These are phyloP conservation scores for Andrena bicolor DNA, from an alignment of 2,888 invertebrate genomes.

Conservation along the genomic window DNA sequence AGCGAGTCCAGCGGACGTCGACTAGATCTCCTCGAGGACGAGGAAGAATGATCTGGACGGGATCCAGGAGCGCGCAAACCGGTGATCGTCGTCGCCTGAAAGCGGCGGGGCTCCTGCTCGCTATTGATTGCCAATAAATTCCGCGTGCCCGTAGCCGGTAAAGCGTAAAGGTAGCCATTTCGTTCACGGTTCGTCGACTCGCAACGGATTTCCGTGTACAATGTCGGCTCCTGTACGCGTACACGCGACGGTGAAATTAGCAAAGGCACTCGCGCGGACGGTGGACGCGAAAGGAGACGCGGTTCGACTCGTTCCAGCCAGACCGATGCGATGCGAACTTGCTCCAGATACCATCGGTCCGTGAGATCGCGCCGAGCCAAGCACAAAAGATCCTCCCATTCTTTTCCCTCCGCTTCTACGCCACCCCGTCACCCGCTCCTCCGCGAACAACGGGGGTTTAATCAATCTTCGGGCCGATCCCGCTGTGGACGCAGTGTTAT, in stretches of 20 bases:
- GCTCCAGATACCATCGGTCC: conserved; percentile 52
- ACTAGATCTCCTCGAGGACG: no score
- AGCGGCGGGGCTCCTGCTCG: conserved; percentile 49
- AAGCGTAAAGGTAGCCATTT: conserved; percentile 80
- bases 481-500: conserved; percentile 30
- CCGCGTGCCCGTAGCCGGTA: conserved; percentile 71
- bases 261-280: conserved; percentile 50
- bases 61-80: background rate
- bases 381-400: conserved; percentile 18
- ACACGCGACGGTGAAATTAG: conserved; percentile 68
- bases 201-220: conserved; percentile 78
- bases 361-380: conserved; percentile 32
- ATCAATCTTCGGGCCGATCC: conserved; percentile 41
- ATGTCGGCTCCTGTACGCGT: conserved; percentile 69
- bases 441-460: background rate
- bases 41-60: conserved; percentile 2
- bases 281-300: conserved; percentile 19
- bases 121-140: conserved; percentile 81
- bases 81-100: conserved; percentile 3
- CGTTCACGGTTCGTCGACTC: conserved; percentile 77
- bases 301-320: conserved; percentile 15
- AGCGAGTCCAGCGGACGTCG: background rate
- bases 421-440: background rate
- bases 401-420: background rate
- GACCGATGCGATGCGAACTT: conserved; percentile 33